Base-by-base conservation (phyloP, 2,888 invertebrate species). In the Ptychoptera contaminata region DNA sequence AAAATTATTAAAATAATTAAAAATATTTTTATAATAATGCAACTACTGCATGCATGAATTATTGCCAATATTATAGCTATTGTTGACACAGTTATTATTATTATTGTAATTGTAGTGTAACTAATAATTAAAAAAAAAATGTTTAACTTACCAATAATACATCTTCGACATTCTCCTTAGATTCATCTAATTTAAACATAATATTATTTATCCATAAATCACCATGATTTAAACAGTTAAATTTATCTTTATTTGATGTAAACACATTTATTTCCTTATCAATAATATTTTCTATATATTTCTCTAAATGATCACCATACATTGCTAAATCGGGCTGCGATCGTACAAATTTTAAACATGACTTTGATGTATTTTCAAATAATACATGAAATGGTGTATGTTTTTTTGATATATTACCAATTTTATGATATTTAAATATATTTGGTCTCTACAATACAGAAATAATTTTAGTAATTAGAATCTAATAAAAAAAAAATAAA, bases 131-230 rank as follows among this genome's bases (percentile, higher is more conserved):
- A 37, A 31, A 16, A 31, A 32, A 16, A 41, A 41, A 42, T 34
- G 11, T 14, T 31, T 37, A 30, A 58, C 61, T 55, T 55, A 61
- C 60, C 45, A 66, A 57, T 47, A 58, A 54, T 36, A 65, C 54
- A 53, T 67, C 65, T 40, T 55, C 50, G 10, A 62, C 50, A 45
- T 56, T 57, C 14, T 58, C 59, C 38, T 56, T 48, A 8, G 50
- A 43, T 7, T 53, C 47, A 44, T 60, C 51, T 47, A 61, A 59
- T n/a, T 60, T 56, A 48, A 67, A 68, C 61, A 70, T 61, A 52
- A 69, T 61, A 53, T 70, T 69, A 47, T 68, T 68, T 4, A 63
- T 57, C 69, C 69, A 69, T 12, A 67, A 50, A 54, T 70, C 70
- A 15, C 70, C 69, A 48, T 70, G 70, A 52, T 67, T 68, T 16